Evolutionary conservation across 2,113 vertebrate genomes (phyloP).

Genomic region (Cinclus cinclus): DNA sequence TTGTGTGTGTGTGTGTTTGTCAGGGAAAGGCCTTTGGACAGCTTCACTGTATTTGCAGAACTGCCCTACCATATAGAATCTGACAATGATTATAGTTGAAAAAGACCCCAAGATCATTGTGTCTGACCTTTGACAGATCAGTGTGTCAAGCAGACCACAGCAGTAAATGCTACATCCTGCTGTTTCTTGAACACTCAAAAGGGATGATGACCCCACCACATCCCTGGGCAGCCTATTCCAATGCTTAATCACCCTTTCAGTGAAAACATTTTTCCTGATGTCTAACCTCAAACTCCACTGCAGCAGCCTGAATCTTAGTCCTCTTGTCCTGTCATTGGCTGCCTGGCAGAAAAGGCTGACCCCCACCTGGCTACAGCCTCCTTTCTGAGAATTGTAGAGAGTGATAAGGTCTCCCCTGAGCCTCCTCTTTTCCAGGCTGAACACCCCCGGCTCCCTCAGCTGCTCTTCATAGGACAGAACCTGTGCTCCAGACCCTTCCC

Average conservation of each 20-base stretch:
- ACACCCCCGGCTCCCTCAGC: background rate
- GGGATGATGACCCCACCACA: fast-evolving
- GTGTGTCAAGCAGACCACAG: background rate
- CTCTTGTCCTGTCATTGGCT: background rate
- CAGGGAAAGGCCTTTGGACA: background rate
- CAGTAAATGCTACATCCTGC: background rate
- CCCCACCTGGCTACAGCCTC: background rate
- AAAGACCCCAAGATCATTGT: background rate
- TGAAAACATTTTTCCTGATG: background rate
- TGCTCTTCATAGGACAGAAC: background rate
- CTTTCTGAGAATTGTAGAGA: background rate
- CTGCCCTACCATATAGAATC: background rate
- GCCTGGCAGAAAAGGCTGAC: background rate
- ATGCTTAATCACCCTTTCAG: background rate
- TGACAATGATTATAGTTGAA: background rate
- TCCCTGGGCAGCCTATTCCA: background rate
- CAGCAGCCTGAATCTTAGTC: background rate
- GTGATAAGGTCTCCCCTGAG: background rate
- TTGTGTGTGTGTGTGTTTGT: background rate
- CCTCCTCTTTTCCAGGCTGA: background rate
- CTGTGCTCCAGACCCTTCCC: background rate
- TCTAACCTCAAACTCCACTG: background rate
- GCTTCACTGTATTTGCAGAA: background rate
- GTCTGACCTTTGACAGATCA: background rate
- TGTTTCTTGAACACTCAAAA: background rate